Base-by-base conservation (phyloP, 2,888 invertebrate species). In the Apamea monoglypha region DNA sequence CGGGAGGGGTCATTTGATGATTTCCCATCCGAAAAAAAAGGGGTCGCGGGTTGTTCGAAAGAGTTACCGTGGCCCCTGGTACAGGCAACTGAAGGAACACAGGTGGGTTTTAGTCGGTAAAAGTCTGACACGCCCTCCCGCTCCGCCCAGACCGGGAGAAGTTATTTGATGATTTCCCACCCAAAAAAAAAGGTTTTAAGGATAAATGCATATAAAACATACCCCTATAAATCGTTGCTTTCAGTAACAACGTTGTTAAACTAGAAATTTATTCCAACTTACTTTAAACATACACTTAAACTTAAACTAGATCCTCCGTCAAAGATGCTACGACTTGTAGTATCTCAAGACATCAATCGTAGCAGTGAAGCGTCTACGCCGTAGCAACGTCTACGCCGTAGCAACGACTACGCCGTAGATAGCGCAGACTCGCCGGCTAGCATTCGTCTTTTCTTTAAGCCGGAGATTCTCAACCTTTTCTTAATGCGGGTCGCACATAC, bases 271-370 rank as follows among this genome's bases (percentile, higher is more conserved):
- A 68, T 47, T 32, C 18, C n/a, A 29, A 64, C 29, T 64, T 64
- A 47, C 59, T 72, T 70, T 63, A 36, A 82, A 70, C 16, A 44
- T 44, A 36, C 29, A 76, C 25, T 71, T 73, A 85, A 75, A 73
- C 68, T n/a, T 63, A 50, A 61, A 74, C 64, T 68, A 56, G 47
- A 78, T 53, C 40, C 63, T 79, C 67, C 47, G 73, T 78, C 76
- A 78, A 78, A 76, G 32, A 85, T 75, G 36, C 47, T 76, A 76
- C 78, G 56, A 71, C 82, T 74, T 73, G 29, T 64, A 67, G 76
- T 78, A 82, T 78, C 70, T 82, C 40, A 64, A 82, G 66, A 74
- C 79, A 86, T 85, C 76, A 82, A 82, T 86, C 80, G 79, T 82
- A 68, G 77, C 44, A 25, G 59, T 59, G 64, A 53, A 66, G 72